Base-by-base conservation (phyloP, 2,797 vertebrate genomes). In the Acanthurus leucopareius region DNA sequence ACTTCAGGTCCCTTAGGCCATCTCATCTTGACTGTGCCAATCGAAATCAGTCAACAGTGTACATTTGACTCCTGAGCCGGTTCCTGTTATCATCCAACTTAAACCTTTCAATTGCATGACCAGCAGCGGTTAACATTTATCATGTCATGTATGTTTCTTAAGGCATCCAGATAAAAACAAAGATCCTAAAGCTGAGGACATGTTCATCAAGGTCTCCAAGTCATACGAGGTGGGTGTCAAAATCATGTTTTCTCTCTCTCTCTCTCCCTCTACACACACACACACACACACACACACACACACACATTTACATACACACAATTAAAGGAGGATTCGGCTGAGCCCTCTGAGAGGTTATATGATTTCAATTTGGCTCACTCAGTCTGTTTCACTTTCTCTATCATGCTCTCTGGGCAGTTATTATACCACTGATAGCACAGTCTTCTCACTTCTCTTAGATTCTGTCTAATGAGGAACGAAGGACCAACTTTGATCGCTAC, bases 131-230 rank as follows among this genome's bases (percentile, higher is more conserved):
- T n/a, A 13, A n/a, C 57, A 57, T 42, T 15, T 11, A 4, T 75
- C 10, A 7, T 82, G 54, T 49, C 22, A 10, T 60, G 7, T 63
- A 0, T 73, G 10, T 68, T 71, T 64, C 58, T 82, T 22, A 20
- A 99, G 98, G 98, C 98, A 99, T 82, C 98, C 98, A 44, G 98
- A 99, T 92, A 99, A 99, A 92, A 99, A 99, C 91, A 98, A 97
- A 92, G 96, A 97, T 81, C 97, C 98, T 0, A 96, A 94, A 57
- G 97, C 98, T 32, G 97, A 98, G 87, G 97, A 99, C 88, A 98
- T 92, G 93, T 99, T 99, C 90, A 99, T 99, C 87, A 97, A 97
- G 90, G 95, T 99, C 67, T 97, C 96, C 56, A 99, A 99, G 71
- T 97, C 98, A 15, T 99, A 99, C 0, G 97, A 99, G 97, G 98